phyloP scores from a whole-genome alignment of 2,888 invertebrate species.

The Troides helena region DNA sequence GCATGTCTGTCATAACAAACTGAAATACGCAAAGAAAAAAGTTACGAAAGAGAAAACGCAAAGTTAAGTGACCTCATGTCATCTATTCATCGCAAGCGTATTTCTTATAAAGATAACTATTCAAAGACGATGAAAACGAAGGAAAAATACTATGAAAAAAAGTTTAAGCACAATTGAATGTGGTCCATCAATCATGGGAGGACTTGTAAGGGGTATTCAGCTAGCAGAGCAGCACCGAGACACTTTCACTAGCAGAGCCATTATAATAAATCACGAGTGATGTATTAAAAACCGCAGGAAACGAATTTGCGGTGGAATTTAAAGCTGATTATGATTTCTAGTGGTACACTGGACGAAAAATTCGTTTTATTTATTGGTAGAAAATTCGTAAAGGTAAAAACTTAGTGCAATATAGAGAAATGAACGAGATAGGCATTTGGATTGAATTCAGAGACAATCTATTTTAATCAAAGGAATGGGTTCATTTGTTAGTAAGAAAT shows the following conservation, averaged over 20 bases:
- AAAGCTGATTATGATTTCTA: conserved; percentile 35
- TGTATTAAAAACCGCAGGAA: conserved; percentile 43
- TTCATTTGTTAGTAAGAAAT: not conserved
- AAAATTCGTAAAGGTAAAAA: not conserved
- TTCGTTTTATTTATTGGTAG: not conserved
- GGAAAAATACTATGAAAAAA: conserved; percentile 47
- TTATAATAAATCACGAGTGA: conserved; percentile 59
- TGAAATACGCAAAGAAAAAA: not conserved
- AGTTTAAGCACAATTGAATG: conserved; percentile 57
- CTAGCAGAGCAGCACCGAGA: conserved; percentile 47
- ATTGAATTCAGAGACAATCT: not conserved
- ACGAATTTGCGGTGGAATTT: conserved; percentile 47
- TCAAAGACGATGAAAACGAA: conserved; percentile 36
- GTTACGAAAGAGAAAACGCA: conserved; percentile 26
- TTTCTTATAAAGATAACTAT: conserved; percentile 34
- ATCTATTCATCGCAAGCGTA: conserved; percentile 41
- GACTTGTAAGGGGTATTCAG: conserved; percentile 53
- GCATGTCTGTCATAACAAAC: not conserved
- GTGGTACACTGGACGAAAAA: not conserved
- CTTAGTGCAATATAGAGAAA: not conserved
- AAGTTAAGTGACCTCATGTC: conserved; percentile 37
- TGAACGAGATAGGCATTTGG: not conserved
- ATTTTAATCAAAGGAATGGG: too few species aligned
- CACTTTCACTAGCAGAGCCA: conserved; percentile 58
- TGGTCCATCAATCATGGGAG: conserved; percentile 62